Evolutionary conservation across 1,140 invertebrate genomes (phyloP), one percentile per base, ranked within the genome.

Genomic region (Ooceraea biroi): DNA sequence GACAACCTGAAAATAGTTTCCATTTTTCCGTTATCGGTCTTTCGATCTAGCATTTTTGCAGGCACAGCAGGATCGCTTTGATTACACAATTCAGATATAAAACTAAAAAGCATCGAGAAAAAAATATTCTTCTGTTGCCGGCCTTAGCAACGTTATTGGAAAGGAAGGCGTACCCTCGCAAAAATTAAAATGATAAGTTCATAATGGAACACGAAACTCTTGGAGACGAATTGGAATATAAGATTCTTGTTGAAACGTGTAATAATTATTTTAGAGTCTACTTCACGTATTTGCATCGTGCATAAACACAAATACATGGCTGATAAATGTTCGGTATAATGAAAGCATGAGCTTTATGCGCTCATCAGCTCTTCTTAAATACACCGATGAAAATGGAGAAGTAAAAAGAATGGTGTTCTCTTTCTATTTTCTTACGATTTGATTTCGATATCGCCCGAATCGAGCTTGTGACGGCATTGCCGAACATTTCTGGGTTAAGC

Each of bases 1-100:
- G 46, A 17, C n/a, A 71, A 71, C n/a, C 27, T 57, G 68, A 71
- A 71, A 61, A 76, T 76, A 76, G 66, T 63, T n/a, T 5, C n/a
- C 7, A 12, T 5, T 36, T 61, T 74, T 61, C 41, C 41, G n/a
- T 61, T 74, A 25, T 74, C 44, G 57, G n/a, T 50, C 58, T 76
- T 63, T 61, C 68, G 30, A n/a, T 41, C n/a, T 19, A 50, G 48
- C 57, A 61, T 11, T 61, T 17, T 63, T 74, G 52, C 55, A 44
- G 12, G 22, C 65, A 36, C 25, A 14, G 57, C 22, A 63, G 8
- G 19, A 30, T 30, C 72, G n/a, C 58, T 36, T 76, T 63, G n/a
- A 27, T 71, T 30, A 27, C n/a, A 46, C 30, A 22, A 41, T 27
- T 25, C 5, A 61, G 17, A 27, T 61, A 60, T 41, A 52, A 66